Evolutionary conservation across 2,113 vertebrate species (phyloP).

Genomic region (Cyanoderma ruficeps): DNA sequence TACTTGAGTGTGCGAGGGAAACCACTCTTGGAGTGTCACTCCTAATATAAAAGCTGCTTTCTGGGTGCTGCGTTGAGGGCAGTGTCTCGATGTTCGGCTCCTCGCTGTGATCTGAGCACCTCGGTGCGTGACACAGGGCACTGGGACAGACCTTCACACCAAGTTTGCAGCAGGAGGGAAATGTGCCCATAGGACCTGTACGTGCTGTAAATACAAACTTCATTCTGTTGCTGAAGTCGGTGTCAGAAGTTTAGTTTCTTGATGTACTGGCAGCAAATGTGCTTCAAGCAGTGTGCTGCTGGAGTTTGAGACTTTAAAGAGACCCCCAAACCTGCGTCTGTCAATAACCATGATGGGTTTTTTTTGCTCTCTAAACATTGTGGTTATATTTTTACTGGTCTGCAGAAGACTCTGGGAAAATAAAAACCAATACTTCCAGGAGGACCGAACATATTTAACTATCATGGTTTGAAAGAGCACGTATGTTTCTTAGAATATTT

Average conservation of each 20-base stretch:
- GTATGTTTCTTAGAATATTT: neutral
- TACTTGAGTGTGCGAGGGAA: neutral
- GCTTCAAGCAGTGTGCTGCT: neutral
- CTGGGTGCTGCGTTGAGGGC: neutral
- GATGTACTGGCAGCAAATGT: fast-evolving
- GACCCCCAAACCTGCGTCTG: fast-evolving
- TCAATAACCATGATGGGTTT: fast-evolving
- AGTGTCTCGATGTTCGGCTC: neutral
- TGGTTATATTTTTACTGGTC: neutral
- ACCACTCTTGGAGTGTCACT: fast-evolving
- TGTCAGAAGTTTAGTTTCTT: neutral
- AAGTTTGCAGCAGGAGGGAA: fast-evolving
- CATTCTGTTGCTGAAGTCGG: neutral
- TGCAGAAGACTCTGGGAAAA: neutral
- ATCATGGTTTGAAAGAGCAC: neutral
- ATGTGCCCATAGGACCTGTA: fast-evolving
- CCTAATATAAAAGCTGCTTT: neutral
- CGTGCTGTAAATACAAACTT: fast-evolving
- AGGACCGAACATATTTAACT: neutral
- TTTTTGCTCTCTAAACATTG: neutral
- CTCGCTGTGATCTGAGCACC: neutral
- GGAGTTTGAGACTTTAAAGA: neutral
- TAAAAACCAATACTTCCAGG: neutral
- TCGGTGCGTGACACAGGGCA: fast-evolving
- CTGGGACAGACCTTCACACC: neutral